Percentiles rank a stretch among this genome's conserved stretches.
phyloP scores from a whole-genome alignment of 2,888 invertebrate genomes.

The Ormyrus thymus region DNA sequence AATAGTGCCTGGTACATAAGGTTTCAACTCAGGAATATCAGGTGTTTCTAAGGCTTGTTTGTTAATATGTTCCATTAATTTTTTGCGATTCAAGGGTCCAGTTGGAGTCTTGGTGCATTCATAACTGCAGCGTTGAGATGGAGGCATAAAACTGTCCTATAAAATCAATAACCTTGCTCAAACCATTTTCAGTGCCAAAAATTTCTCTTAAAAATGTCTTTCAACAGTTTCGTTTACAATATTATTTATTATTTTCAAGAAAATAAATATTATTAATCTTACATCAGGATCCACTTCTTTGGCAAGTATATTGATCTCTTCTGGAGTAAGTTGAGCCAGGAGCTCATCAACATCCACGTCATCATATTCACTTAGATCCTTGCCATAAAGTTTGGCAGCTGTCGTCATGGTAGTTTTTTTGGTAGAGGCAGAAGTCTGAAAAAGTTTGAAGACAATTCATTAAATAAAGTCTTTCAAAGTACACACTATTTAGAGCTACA shows the following conservation, averaged over 20 bases:
- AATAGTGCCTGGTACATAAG: slow-evolving; percentile 91
- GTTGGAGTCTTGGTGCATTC: slow-evolving; percentile 97
- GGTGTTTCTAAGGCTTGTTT: slow-evolving; percentile 99
- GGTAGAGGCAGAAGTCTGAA: slow-evolving; percentile 91
- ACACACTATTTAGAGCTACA: too few relatives aligned
- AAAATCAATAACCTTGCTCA: slow-evolving; percentile 65
- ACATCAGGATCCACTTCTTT: slow-evolving; percentile 99
- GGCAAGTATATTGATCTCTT: slow-evolving; percentile 97
- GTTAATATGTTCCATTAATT: slow-evolving; percentile 96
- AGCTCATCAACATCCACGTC: slow-evolving; percentile 97
- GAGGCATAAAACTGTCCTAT: slow-evolving; percentile 97
- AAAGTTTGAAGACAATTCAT: slow-evolving; percentile 27
- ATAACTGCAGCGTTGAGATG: slow-evolving; percentile 95
- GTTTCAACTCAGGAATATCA: slow-evolving; percentile 96
- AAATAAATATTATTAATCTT: slow-evolving; percentile 76
- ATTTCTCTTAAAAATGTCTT: slow-evolving; percentile 11
- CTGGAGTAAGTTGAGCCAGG: slow-evolving; percentile 92
- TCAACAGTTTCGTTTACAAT: neutral
- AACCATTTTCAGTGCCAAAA: slow-evolving; percentile 16
- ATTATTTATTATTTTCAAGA: slow-evolving; percentile 6
- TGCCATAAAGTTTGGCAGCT: slow-evolving; percentile 91
- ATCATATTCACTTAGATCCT: slow-evolving; percentile 92
- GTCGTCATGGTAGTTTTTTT: slow-evolving; percentile 94
- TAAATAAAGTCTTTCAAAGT: neutral
- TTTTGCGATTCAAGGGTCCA: slow-evolving; percentile 95